Base-by-base conservation (phyloP, 2,113 vertebrate species). In the Chionomys nivalis region DNA sequence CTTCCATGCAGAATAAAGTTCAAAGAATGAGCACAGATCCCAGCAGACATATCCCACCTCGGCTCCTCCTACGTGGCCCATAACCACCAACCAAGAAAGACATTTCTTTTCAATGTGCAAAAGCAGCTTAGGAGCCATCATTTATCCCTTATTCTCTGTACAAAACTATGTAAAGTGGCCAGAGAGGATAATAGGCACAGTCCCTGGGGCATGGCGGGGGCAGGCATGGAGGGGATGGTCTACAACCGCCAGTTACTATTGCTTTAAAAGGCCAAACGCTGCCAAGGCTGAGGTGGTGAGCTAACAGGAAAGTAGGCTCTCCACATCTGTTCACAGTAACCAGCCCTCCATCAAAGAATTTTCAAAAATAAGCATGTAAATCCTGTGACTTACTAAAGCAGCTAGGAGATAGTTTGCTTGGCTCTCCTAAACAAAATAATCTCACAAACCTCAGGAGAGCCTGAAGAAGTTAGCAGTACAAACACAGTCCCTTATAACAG, bases 261-360 rank as follows among this genome's bases (percentile, higher is more conserved):
- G 36, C 19, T 90, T 88, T 81, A 44, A 52, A 91, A 89, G 89
- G 93, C 11, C 21, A 65, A 81, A 77, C 5, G 7, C n/a, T 68
- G 76, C 19, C 44, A 36, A 68, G 44, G 12, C 87, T 83, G 31
- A 78, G 66, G n/a, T 0, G 0, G 55, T 66, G 77, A 91, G 39
- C 47, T 0, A 77, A 52, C 28, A 75, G 55, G 73, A 49, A 87
- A 55, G 55, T 39, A 58, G 2, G 83, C 73, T 14, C 66, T 81
- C 68, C 23, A 70, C n/a, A 49, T 70, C 12, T 86, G 7, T 70
- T 49, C 81, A 89, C 89, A 89, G 78, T 90, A 91, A 89, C 65
- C 28, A 77, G 8, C 55, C n/a, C 24, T 26, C 23, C 49, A 49
- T 21, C 8, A 33, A 79, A 91, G 49, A 77, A 58, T 39, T 68